Base-by-base conservation (phyloP, 1,140 invertebrate genomes). In the Hypothenemus hampei region DNA sequence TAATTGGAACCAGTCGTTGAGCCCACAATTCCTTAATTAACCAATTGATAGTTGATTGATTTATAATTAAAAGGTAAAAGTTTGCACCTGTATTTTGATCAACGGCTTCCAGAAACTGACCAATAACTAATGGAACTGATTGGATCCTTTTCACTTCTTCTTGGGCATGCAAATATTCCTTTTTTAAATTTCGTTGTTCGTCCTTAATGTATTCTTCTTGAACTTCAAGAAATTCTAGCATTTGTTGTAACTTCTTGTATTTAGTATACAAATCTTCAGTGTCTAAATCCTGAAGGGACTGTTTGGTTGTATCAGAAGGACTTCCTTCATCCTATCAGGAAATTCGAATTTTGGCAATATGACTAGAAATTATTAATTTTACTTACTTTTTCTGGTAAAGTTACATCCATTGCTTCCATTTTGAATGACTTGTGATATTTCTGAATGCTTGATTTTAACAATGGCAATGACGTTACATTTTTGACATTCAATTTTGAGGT, bases 191-290 rank as follows among this genome's bases (percentile, higher is more conserved):
- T 39, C 90, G 81, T 66, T 92, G 91, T 68, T 95, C 91, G 80
- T 93, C 89, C 75, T 95, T 95, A 39, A 95, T 91, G 66, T 94
- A 94, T 62, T 93, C 90, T 74, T 95, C 91, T 76, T 94, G 91
- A 16, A 95, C 91, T 69, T 91, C 84, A 2, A 94, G 72, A 73
- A 93, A 93, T 72, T 94, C 89, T n/a, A 95, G 70, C 73, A 93
- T 87, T 59, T 86, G 77, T 72, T 93, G 87, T 1, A 94, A 75
- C 84, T 97, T 97, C 90, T 95, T 96, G 65, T 91, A 96, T 74
- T 91, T 93, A 13, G 91, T 93, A 69, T 95, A 97, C 23, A 95
- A 76, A 81, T 95, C 92, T 74, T 93, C 90, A 18, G 87, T 77
- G 72, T 93, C 91, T 49, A 88, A 69, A 65, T 90, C 89, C 68